Conservation (phyloP, 1,140 invertebrate species). For the Halictus rubicundus region DNA sequence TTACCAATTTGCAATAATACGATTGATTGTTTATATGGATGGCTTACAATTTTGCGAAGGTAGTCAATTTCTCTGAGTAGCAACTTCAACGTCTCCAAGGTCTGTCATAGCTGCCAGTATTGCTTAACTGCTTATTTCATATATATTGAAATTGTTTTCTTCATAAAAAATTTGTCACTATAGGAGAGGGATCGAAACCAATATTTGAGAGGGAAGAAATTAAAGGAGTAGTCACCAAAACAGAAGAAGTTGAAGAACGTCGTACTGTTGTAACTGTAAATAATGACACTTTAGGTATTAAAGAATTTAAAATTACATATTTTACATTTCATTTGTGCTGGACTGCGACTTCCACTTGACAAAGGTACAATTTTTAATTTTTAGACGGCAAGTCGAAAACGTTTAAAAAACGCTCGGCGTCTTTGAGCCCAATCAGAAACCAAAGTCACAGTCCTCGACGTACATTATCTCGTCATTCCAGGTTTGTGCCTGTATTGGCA, state of each 20-base stretch:
- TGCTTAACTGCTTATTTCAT: slow-evolving; percentile 3
- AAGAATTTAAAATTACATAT: not conserved
- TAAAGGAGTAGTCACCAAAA: slow-evolving; percentile 19
- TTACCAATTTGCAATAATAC: not conserved
- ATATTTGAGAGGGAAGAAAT: slow-evolving; percentile 71
- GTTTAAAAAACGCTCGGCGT: slow-evolving; percentile 39
- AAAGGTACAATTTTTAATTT: slow-evolving; percentile 34
- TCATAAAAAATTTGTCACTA: slow-evolving; percentile 12
- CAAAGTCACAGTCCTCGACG: slow-evolving; percentile 24
- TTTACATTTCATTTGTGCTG: not conserved
- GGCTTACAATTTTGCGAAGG: slow-evolving; percentile 37
- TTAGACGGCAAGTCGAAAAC: slow-evolving; percentile 17
- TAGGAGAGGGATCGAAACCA: slow-evolving; percentile 67
- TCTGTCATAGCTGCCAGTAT: slow-evolving; percentile 16
- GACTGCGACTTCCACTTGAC: not conserved
- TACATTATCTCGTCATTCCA: slow-evolving; percentile 24
- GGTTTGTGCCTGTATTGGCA: slow-evolving; percentile 38
- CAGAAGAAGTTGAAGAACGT: slow-evolving; percentile 58
- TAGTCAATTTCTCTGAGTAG: slow-evolving; percentile 23
- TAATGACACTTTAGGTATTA: slow-evolving; percentile 46
- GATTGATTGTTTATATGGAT: not conserved
- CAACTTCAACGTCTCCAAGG: slow-evolving; percentile 12
- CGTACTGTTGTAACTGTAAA: slow-evolving; percentile 59
- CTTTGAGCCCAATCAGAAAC: slow-evolving; percentile 28
- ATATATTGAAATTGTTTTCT: not conserved